Conservation (phyloP, 2,888 invertebrate genomes). For the Habroteleia sp. region DNA sequence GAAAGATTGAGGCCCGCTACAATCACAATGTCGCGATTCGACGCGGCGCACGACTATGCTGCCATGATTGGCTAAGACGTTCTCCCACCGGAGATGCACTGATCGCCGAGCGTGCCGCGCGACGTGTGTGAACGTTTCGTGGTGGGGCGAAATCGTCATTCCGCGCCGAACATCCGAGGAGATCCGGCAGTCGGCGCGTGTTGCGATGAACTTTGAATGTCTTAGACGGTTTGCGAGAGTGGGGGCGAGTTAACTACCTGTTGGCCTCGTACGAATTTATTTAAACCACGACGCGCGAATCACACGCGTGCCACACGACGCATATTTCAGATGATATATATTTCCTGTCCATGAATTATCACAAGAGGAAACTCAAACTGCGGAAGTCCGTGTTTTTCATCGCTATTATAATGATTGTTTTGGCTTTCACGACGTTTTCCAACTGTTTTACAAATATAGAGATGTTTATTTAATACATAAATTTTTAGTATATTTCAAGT, state of each 20-base stretch:
- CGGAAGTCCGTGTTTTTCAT: conserved; percentile 42
- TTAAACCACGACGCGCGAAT: conserved; percentile 71
- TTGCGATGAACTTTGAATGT: conserved; percentile 71
- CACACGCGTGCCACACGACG: conserved; percentile 66
- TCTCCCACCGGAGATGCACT: conserved; percentile 63
- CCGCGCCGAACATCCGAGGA: conserved; percentile 68
- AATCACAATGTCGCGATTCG: conserved; percentile 75
- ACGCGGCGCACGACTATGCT: conserved; percentile 78
- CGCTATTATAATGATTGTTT: conserved; percentile 20
- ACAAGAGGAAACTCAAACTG: conserved; percentile 25
- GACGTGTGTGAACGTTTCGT: conserved; percentile 79
- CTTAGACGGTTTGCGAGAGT: conserved; percentile 54
- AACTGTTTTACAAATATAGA: not conserved
- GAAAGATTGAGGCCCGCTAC: conserved; percentile 65
- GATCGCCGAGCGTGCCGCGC: conserved; percentile 73
- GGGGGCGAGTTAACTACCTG: conserved; percentile 70
- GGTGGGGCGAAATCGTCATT: conserved; percentile 74
- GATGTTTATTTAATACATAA: too few relatives aligned
- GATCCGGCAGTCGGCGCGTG: conserved; percentile 71
- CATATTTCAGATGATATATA: conserved; percentile 55
- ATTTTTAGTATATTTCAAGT: too few relatives aligned
- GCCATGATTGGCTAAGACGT: conserved; percentile 71
- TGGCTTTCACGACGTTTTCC: conserved; percentile 1
- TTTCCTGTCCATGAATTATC: conserved; percentile 47
- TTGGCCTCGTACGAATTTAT: conserved; percentile 72